Conservation (phyloP, 2,888 invertebrate species). For the Exocentrus adspersus region DNA sequence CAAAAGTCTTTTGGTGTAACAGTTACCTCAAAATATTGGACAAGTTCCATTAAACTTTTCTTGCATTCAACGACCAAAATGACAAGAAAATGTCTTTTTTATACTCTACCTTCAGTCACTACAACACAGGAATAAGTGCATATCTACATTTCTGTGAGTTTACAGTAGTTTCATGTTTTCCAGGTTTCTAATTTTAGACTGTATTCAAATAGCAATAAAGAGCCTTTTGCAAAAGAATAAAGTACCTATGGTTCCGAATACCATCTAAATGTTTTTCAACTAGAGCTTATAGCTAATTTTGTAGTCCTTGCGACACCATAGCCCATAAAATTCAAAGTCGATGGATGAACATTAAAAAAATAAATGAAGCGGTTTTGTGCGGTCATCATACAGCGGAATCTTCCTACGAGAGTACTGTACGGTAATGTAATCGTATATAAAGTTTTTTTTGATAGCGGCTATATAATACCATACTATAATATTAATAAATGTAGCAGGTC, state of each 20-base stretch:
- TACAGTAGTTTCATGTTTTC: too few species aligned
- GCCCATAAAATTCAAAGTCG: conserved; percentile 44
- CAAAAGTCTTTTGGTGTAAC: too few species aligned
- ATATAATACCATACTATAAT: conserved; percentile 55
- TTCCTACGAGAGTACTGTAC: conserved; percentile 43
- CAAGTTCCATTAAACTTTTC: too few species aligned
- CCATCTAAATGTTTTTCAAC: neutral
- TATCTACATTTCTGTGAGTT: too few species aligned
- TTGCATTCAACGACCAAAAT: too few species aligned
- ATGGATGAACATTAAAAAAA: conserved; percentile 39
- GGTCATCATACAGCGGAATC: conserved; percentile 24
- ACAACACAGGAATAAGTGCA: too few species aligned
- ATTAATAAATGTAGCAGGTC: conserved; percentile 54
- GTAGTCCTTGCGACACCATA: conserved; percentile 34
- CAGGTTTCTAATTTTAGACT: too few species aligned
- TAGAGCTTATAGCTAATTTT: conserved; percentile 19
- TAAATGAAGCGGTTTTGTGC: conserved; percentile 34
- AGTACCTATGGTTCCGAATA: neutral
- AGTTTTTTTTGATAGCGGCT: conserved; percentile 33
- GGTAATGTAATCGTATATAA: conserved; percentile 39
- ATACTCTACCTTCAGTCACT: too few species aligned
- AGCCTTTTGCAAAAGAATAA: too few species aligned
- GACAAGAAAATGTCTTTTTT: too few species aligned
- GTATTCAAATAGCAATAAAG: too few species aligned
- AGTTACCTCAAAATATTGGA: too few species aligned